Evolutionary conservation across 2,113 vertebrate species (phyloP), one percentile per base, ranked within the genome.

Genomic region (Opisthocomus hoazin): DNA sequence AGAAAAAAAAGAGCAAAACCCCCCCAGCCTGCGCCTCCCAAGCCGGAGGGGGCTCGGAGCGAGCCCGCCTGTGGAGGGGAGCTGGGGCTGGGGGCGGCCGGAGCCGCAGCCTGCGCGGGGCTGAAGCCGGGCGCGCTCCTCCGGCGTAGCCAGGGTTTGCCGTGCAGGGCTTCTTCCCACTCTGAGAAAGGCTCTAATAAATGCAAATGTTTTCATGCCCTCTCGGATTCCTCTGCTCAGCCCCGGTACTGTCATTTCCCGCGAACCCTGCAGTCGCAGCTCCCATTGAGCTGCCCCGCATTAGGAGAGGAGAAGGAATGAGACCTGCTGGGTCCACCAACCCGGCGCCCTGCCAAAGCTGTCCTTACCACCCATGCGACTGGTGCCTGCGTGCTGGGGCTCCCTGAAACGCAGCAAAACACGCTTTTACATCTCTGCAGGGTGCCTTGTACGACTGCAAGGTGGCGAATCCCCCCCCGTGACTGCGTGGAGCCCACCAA

Each of bases 401-500:
- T 43, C 27, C 39, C 20, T 68, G 63, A 20, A 17, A 34, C 14
- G 22, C 26, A 48, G 50, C 19, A 89, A 93, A 96, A 84, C 22
- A 54, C 16, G 53, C 58, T 90, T 87, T 87, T 60, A 43, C 50
- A 56, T 64, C 68, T 84, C 34, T 84, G 66, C 86, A 51, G 87
- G 88, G 50, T 36, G 64, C 84, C 66, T 76, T 76, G 23, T 10
- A 10, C 7, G 29, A 65, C 32, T 61, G 61, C 21, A 83, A 88
- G 32, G 77, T 9, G 24, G 51, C 78, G 53, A 50, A 86, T 48
- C 64, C 76, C 66, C 19, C 60, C 13, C 12, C 2, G 15, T 90
- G 90, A 90, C 89, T 63, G 64, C 8, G 61, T 41, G 93, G 93
- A 96, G 92, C 96, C 83, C 82, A n/a, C n/a, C n/a, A n/a, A n/a